These are phyloP conservation scores for Drosophila bifasciata DNA, from an alignment of 1,140 invertebrate species.

Conservation along the genomic window DNA sequence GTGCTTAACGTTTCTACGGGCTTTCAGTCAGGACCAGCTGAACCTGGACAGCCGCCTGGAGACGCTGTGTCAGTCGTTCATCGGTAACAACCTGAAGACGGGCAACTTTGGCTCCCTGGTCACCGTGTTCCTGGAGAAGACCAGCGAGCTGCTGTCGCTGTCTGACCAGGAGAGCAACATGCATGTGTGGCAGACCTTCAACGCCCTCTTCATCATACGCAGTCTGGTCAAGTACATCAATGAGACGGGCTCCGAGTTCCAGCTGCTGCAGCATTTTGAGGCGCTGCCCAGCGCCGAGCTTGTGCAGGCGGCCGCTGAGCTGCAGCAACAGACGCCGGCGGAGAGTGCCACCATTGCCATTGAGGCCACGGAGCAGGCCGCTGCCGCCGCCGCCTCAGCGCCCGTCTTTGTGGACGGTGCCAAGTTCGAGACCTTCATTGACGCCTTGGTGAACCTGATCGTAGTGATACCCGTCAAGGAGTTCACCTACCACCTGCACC, in stretches of 20 bases:
- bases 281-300: conserved; percentile 83
- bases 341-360: conserved; percentile 66
- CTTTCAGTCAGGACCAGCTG: conserved; percentile 90
- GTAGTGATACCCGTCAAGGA: conserved; percentile 85
- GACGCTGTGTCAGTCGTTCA: conserved; percentile 88
- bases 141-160: conserved; percentile 91
- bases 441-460: conserved; percentile 81
- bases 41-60: conserved; percentile 92
- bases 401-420: conserved; percentile 74
- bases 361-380: conserved; percentile 66
- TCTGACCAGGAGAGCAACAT: conserved; percentile 95
- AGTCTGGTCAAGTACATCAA: conserved; percentile 95
- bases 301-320: conserved; percentile 57
- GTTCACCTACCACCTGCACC: conserved; percentile 94
- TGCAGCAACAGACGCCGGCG: conserved; percentile 36
- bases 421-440: conserved; percentile 83
- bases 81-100: conserved; percentile 92
- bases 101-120: conserved; percentile 95
- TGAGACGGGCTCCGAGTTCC: conserved; percentile 90
- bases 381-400: conserved; percentile 3
- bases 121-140: conserved; percentile 91
- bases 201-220: conserved; percentile 95
- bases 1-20: background rate
- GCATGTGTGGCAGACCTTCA: conserved; percentile 97
- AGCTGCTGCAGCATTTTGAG: conserved; percentile 90